Percentiles rank a stretch among this genome's conserved stretches.
Conservation (phyloP, 2,797 vertebrate species). For the Periophthalmus magnuspinnatus region DNA sequence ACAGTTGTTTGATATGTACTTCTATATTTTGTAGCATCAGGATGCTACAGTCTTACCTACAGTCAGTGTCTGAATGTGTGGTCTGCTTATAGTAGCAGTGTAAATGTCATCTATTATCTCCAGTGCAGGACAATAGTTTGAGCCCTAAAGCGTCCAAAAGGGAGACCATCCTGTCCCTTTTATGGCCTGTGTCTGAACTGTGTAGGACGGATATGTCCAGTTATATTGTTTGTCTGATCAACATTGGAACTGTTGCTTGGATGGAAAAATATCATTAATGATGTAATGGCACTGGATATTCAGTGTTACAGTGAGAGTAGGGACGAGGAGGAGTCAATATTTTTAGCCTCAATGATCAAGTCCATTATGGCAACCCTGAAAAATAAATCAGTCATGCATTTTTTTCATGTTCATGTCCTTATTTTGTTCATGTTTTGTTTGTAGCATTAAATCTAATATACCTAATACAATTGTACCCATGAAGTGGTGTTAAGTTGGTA, state of each 20-base stretch:
- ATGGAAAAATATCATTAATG: background rate
- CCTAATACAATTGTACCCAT: background rate
- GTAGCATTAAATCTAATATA: background rate
- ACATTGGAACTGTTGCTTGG: background rate
- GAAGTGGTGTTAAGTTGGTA: too few relatives aligned
- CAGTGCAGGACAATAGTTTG: constrained; percentile 46
- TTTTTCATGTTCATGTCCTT: background rate
- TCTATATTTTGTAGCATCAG: background rate
- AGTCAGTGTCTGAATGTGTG: constrained; percentile 9
- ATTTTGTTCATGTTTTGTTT: too few relatives aligned
- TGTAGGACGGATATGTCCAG: constrained; percentile 20
- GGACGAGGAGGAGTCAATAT: background rate
- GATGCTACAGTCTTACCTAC: constrained; percentile 14
- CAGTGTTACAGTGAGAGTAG: background rate
- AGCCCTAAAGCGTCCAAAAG: constrained; percentile 39
- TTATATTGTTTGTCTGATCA: constrained; percentile 7
- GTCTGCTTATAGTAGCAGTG: constrained; percentile 18
- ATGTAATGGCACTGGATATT: background rate
- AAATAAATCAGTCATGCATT: background rate
- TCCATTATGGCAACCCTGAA: background rate
- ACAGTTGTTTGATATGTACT: too few relatives aligned
- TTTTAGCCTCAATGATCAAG: background rate
- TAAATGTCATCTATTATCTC: constrained; percentile 28
- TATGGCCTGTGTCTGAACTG: constrained; percentile 55
- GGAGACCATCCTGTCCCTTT: constrained; percentile 66